Base-by-base conservation (phyloP, 1,140 invertebrate genomes). In the Fopius arisanus region DNA sequence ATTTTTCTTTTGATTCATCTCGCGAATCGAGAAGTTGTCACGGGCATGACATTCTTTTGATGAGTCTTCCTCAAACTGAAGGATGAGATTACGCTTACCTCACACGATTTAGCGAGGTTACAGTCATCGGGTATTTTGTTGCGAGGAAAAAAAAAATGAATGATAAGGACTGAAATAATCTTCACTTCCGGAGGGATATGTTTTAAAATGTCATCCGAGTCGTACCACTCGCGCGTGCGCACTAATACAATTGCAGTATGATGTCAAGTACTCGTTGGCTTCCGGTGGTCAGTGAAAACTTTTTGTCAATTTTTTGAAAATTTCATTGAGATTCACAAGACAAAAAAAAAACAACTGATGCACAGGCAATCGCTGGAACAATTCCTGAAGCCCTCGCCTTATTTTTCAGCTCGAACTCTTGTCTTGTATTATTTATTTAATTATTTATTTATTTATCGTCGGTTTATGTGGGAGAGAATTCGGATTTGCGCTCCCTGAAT, bases 171-270 rank as follows among this genome's bases (percentile, higher is more conserved):
- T 70, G 81, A 80, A 80, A 78, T 79, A 80, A 68, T 76, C 67
- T 33, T 76, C 71, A 79, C 79, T 82, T 82, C 81, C 81, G 81
- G 78, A 79, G 78, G 75, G 75, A 74, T 78, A 77, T 77, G 76
- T 80, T 79, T 79, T 79, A 78, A 78, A 82, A 78, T 78, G 79
- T 79, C 75, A 81, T 73, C 74, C 70, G 81, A 82, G 74, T 76
- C 75, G 68, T 66, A 29, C 43, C 68, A 72, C 54, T 70, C 70
- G 65, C 66, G 72, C 66, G 72, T 68, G 72, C 66, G 65, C 41
- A 65, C 70, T 26, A 59, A 59, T 59, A 23, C 54, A 59, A 72
- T 43, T 48, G 19, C 63, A 48, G 41, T 41, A 43, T 43, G 66
- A 16, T 12, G 33, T 28, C 23, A 72, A 54, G 62, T 72, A 67